A percentile compares a stretch with the other conserved stretches of the same genome.
phyloP scores from a whole-genome alignment of 2,113 vertebrate species.

The Erpornis zantholeuca region DNA sequence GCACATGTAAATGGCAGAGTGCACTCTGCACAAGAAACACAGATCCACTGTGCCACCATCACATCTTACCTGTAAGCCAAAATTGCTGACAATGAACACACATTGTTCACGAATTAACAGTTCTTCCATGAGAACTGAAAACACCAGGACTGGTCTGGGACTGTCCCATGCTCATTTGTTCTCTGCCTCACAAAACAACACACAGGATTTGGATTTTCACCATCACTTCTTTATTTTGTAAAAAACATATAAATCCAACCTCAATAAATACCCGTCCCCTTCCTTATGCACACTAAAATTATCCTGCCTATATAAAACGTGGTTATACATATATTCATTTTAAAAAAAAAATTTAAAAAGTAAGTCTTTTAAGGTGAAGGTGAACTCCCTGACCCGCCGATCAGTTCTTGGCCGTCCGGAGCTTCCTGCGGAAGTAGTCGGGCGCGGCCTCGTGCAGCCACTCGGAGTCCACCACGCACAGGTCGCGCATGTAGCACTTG shows the following conservation, averaged over 20 bases:
- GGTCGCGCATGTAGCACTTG: conserved; percentile 93
- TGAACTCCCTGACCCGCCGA: not conserved
- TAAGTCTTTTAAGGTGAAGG: not conserved
- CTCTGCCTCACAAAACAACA: not conserved
- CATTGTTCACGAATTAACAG: too few relatives aligned
- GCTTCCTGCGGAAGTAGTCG: conserved; percentile 85
- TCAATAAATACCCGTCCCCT: not conserved
- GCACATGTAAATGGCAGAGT: fast-evolving
- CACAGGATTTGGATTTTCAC: not conserved
- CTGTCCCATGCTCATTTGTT: fast-evolving
- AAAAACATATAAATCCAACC: not conserved
- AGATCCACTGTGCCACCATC: not conserved
- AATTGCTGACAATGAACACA: not conserved
- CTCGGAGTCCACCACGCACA: conserved; percentile 87
- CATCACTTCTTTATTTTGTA: not conserved
- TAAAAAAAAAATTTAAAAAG: not conserved
- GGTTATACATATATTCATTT: not conserved
- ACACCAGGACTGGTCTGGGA: too few relatives aligned
- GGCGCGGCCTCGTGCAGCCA: conserved; percentile 92
- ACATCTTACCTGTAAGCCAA: not conserved
- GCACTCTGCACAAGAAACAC: fast-evolving
- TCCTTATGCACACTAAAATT: not conserved
- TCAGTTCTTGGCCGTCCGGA: conserved; percentile 73
- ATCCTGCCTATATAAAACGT: not conserved
- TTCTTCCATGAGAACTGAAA: not conserved